Evolutionary conservation across 2,113 vertebrate species (phyloP), one percentile per base, ranked within the genome.

Genomic region (Chlorodrepanis virens): DNA sequence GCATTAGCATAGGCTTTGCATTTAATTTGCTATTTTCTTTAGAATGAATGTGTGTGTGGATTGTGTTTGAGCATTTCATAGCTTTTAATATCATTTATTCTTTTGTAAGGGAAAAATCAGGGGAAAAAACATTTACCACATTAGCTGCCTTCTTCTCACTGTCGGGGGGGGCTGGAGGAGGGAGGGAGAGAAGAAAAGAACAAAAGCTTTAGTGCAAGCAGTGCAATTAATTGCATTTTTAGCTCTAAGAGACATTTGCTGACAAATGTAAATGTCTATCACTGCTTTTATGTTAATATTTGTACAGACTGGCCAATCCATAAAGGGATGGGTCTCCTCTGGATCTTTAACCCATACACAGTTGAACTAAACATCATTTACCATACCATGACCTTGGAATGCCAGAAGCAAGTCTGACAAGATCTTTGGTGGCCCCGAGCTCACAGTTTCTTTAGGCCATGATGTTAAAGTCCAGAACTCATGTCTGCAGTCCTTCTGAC

Each of bases 1-100:
- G 84, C 84, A 97, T 97, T 97, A 97, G 95, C 97, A 97, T 96
- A 96, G 93, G 60, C 81, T 97, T 97, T 93, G 96, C 96, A 96
- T 97, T 96, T 97, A 97, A 94, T 97, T 96, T 97, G 91, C 89
- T 89, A 83, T 97, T 96, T 97, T 96, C 88, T 81, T 89, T 90
- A 72, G 86, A 90, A 97, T 91, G 60, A 94, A 96, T 95, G 80
- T 75, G 75, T 69, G 60, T 33, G 83, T 75, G 97, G 97, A 97
- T 97, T 97, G 92, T 20, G 9, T 97, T 97, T 96, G 90, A 97
- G 79, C 92, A 90, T 97, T 96, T 96, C 87, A 80, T 89, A 87
- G 78, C 82, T 94, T 97, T 97, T 94, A 71, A 81, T 94, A 86
- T 89, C 87, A 96, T 96, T 96, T 96, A 88, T 93, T 94, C 92